Base-by-base conservation (phyloP, 1,140 invertebrate genomes). In the Trinorchestia longiramus region DNA sequence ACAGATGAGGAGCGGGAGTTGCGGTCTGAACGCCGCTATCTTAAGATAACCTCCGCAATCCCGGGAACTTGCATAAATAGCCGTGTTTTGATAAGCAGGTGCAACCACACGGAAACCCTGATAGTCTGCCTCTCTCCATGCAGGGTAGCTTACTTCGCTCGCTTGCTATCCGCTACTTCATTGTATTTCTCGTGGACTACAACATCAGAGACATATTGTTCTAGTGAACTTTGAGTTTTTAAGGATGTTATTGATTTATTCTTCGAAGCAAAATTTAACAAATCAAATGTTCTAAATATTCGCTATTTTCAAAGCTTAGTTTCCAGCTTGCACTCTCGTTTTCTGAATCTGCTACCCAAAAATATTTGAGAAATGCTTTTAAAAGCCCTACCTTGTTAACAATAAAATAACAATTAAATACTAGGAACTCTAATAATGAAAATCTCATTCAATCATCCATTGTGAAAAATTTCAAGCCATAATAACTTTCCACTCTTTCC, bases 61-160 rank as follows among this genome's bases (percentile, higher is more conserved):
- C 44, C 43, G 36, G 47, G 44, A 94, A 94, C 6, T 94, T 94
- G 41, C 92, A 45, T 94, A 45, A 94, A 94, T 94, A 94, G 92
- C 92, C 41, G 44, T 42, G 43, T 47, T n/a, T 6, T 94, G 92
- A 94, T 94, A 47, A 92, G 92, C 92, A 11, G 43, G 47, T 44
- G 41, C 92, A 94, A 45, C 92, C 92, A 47, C 47, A 94, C 92
- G 92, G 92, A 94, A 94, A n/a, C 3, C 43, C 36, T 47, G 92
- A 94, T 94, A 94, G 15, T 8, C 8, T 6, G 44, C 92, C 1
- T 8, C 92, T 6, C 92, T 43, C 88, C 88, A 42, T 41, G 41
- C 15, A 11, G 15, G 62, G 11, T 36, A 11, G 62, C 62, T 28
- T 77, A 77, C 62, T 77, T 77, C 1, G 62, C 3, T 36, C 62